Percentiles rank a stretch among this genome's conserved stretches.
phyloP scores from a whole-genome alignment of 2,797 vertebrate species.

The Galago senegalensis region DNA sequence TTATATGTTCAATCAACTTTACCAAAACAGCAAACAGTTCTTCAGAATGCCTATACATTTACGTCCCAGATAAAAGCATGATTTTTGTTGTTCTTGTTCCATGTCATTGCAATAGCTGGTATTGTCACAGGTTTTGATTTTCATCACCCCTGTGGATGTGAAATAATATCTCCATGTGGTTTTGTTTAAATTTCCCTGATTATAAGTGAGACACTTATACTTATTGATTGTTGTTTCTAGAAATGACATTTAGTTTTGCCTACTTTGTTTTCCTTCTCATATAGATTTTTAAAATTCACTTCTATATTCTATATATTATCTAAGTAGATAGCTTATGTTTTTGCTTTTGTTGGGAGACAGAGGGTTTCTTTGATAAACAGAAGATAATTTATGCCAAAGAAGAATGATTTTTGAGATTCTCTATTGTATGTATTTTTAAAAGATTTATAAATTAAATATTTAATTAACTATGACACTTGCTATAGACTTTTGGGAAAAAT shows the following conservation, averaged over 20 bases:
- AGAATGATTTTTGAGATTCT: constrained; percentile 27
- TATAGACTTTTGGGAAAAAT: background rate
- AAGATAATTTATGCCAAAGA: background rate
- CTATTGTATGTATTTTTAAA: background rate
- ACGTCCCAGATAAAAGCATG: background rate
- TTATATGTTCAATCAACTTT: background rate
- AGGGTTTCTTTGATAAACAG: background rate
- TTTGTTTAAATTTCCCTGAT: constrained; percentile 22
- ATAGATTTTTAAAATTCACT: background rate
- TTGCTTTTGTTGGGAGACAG: background rate
- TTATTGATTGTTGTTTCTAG: background rate
- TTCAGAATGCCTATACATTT: background rate
- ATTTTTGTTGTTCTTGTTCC: background rate
- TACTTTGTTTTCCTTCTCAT: background rate
- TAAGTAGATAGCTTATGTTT: background rate
- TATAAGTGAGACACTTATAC: background rate
- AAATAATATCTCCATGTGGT: background rate
- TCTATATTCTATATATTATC: background rate
- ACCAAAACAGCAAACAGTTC: background rate
- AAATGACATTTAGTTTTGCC: background rate
- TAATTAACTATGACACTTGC: background rate
- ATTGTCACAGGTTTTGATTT: background rate
- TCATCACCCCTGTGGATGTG: background rate
- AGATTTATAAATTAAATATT: background rate
- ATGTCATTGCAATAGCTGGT: background rate